Conservation (phyloP, 2,888 invertebrate genomes). For the Pseudeuparius sepicola region DNA sequence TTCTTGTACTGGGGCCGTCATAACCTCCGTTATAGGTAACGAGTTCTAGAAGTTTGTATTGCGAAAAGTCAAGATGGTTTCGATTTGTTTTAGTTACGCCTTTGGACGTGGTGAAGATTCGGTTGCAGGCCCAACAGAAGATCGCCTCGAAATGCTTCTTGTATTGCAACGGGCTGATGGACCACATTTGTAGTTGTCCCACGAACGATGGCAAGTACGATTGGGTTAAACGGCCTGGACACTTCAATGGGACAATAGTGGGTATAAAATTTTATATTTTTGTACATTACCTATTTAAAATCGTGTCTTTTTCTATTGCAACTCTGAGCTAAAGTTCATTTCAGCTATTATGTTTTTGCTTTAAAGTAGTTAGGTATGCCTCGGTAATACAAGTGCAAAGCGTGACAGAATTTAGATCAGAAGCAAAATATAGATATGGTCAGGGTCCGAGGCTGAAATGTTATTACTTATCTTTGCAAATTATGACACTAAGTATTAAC, state of each 20-base stretch:
- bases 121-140: constrained; percentile 91
- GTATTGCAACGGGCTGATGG: constrained; percentile 98
- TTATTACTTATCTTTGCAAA: too few relatives aligned
- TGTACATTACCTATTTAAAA: background rate
- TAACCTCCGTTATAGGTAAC: constrained; percentile 82
- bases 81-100: constrained; percentile 88
- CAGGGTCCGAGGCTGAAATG: too few relatives aligned
- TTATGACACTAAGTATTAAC: too few relatives aligned
- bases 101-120: constrained; percentile 97
- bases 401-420: too few relatives aligned
- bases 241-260: constrained; percentile 68
- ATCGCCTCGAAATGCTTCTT: constrained; percentile 79
- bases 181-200: constrained; percentile 85
- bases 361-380: too few relatives aligned
- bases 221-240: constrained; percentile 56
- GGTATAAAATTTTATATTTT: constrained; percentile 24
- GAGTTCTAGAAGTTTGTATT: too few relatives aligned
- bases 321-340: too few relatives aligned
- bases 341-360: too few relatives aligned
- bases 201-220: constrained; percentile 36
- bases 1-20: constrained; percentile 77
- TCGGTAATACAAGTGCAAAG: too few relatives aligned
- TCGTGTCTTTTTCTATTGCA: too few relatives aligned
- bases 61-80: too few relatives aligned
- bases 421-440: too few relatives aligned